These are phyloP conservation scores for Heliocidaris erythrogramma DNA, from an alignment of 35 echinoderm and acorn worm genomes.

Conservation along the genomic window DNA sequence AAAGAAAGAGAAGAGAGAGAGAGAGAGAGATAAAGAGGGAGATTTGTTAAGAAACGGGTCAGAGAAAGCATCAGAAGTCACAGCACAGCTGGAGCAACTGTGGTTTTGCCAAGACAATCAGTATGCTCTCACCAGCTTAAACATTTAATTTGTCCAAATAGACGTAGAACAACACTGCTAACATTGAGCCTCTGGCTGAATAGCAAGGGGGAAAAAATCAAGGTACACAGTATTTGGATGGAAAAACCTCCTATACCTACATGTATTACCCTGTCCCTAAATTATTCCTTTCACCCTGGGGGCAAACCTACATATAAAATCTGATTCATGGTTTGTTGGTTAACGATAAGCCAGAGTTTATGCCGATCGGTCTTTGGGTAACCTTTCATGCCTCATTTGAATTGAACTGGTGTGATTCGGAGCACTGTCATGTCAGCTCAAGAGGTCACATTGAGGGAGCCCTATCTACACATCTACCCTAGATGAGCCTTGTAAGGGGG, in stretches of 20 bases:
- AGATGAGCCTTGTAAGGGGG: neutral
- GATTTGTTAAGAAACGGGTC: neutral
- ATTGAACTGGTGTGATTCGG: neutral
- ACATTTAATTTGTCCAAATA: neutral
- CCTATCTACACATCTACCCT: neutral
- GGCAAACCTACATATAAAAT: neutral
- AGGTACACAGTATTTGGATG: neutral
- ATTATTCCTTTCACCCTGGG: neutral
- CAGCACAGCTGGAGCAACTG: neutral
- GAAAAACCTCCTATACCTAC: neutral
- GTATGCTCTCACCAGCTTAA: neutral
- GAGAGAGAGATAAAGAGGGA: neutral
- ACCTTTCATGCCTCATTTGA: constrained; percentile 16
- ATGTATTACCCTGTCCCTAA: neutral
- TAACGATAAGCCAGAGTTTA: neutral
- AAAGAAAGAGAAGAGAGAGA: neutral
- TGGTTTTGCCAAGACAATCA: constrained; percentile 1
- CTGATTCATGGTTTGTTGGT: constrained; percentile 8
- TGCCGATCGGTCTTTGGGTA: neutral
- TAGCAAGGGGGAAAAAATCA: neutral
- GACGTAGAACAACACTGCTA: neutral
- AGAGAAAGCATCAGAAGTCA: neutral
- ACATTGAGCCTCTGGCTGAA: neutral
- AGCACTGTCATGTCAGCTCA: neutral
- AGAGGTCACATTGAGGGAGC: neutral